Conservation (phyloP, 2,113 vertebrate species). For the Festucalex cinctus region DNA sequence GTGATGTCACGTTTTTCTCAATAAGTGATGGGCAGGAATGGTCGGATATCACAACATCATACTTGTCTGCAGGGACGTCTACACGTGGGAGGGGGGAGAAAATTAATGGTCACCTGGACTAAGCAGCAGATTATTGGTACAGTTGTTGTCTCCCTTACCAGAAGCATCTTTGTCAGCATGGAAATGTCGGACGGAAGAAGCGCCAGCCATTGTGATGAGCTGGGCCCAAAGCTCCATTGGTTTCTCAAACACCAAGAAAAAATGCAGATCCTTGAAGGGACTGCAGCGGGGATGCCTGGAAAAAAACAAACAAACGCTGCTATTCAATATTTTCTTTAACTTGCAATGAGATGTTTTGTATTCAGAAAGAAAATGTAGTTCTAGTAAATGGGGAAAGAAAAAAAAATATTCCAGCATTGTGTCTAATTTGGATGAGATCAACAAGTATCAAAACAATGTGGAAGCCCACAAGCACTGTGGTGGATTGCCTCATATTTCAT, state of each 20-base stretch:
- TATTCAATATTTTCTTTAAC: background rate
- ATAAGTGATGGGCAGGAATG: constrained; percentile 76
- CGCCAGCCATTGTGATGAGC: constrained; percentile 86
- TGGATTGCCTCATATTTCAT: too few species aligned
- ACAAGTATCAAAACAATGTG: too few species aligned
- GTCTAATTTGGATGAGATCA: too few species aligned
- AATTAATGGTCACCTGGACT: background rate
- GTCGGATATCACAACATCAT: constrained; percentile 87
- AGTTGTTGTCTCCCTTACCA: constrained; percentile 65
- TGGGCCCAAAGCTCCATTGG: constrained; percentile 88
- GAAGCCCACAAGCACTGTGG: too few species aligned
- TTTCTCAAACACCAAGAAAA: constrained; percentile 85
- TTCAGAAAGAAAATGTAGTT: too few species aligned
- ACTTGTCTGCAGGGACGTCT: constrained; percentile 84
- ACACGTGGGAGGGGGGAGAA: background rate
- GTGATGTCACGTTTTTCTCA: constrained; percentile 77
- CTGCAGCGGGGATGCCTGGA: constrained; percentile 86
- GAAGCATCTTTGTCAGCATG: constrained; percentile 73
- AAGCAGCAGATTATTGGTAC: accelerated
- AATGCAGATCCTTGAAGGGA: constrained; percentile 82
- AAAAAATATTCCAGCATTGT: too few species aligned
- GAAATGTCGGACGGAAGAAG: constrained; percentile 80
- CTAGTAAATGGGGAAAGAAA: too few species aligned
- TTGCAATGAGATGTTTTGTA: background rate
- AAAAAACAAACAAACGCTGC: background rate